These are phyloP conservation scores for Chaunax sp. DNA, from an alignment of 2,797 vertebrate genomes.

Conservation along the genomic window DNA sequence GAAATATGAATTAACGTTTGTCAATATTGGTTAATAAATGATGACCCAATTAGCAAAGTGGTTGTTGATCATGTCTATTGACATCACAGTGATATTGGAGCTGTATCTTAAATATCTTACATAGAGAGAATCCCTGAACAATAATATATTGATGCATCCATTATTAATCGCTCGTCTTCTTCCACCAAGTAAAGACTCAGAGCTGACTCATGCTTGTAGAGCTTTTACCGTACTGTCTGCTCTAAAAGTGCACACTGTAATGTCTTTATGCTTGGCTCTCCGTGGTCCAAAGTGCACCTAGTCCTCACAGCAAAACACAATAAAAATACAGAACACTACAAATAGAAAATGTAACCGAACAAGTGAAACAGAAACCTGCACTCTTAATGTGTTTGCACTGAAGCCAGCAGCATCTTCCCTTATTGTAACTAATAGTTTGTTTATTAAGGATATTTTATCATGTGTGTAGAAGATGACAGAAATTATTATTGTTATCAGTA, in stretches of 20 bases:
- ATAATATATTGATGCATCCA: background rate
- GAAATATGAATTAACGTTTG: no score
- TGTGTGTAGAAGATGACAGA: slow-evolving; percentile 28
- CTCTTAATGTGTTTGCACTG: slow-evolving; percentile 47
- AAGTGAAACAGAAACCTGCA: slow-evolving; percentile 43
- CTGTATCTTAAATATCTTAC: no score
- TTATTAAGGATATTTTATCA: slow-evolving; percentile 50
- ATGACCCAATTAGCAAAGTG: no score
- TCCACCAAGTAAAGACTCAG: slow-evolving; percentile 3
- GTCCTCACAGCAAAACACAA: slow-evolving; percentile 31
- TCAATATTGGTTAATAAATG: no score
- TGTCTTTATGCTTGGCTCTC: slow-evolving; percentile 11
- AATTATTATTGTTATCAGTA: slow-evolving; percentile 43
- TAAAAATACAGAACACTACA: slow-evolving; percentile 32
- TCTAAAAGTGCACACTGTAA: background rate
- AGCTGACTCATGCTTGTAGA: slow-evolving; percentile 12
- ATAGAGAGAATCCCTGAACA: background rate
- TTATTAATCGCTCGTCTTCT: slow-evolving; percentile 8
- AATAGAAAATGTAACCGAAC: slow-evolving; percentile 44
- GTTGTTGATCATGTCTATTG: no score
- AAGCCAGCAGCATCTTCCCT: slow-evolving; percentile 46
- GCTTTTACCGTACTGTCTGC: slow-evolving; percentile 8
- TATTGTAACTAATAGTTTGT: slow-evolving; percentile 65
- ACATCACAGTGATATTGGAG: no score
- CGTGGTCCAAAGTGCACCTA: slow-evolving; percentile 27